Percentiles rank a stretch among this genome's conserved stretches.
These are phyloP conservation scores for Drosophila nigritarsus DNA, from an alignment of 2,888 invertebrate species.

Conservation along the genomic window DNA sequence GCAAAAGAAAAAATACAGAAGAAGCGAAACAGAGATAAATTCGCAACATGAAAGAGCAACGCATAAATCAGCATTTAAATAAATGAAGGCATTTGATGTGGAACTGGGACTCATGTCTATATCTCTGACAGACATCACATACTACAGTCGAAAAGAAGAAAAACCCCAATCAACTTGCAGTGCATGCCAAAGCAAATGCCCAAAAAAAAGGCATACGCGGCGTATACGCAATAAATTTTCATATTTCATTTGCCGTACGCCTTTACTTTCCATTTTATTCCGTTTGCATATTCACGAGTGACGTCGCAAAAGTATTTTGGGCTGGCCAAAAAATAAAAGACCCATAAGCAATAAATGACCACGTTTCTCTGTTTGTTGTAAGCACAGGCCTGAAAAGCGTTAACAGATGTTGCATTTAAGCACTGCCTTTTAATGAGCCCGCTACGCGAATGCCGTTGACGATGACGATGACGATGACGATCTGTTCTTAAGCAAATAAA, in stretches of 20 bases:
- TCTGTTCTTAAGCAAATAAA: conserved; percentile 62
- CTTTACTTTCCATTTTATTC: not conserved
- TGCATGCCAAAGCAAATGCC: conserved; percentile 51
- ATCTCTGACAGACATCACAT: not conserved
- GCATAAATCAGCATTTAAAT: conserved; percentile 75
- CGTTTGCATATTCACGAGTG: conserved; percentile 37
- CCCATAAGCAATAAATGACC: conserved; percentile 60
- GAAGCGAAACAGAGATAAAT: conserved; percentile 45
- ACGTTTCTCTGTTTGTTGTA: conserved; percentile 59
- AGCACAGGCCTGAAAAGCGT: conserved; percentile 58
- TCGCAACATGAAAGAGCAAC: conserved; percentile 73
- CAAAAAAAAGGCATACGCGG: conserved; percentile 38
- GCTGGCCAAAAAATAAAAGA: conserved; percentile 30
- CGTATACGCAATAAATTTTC: conserved; percentile 81
- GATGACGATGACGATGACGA: conserved; percentile 24
- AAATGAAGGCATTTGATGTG: conserved; percentile 77
- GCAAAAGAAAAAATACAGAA: conserved; percentile 32
- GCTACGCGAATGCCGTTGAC: too few relatives aligned
- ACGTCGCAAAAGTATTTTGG: conserved; percentile 51
- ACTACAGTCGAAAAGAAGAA: conserved; percentile 25
- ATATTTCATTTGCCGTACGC: conserved; percentile 66
- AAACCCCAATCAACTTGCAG: conserved; percentile 62
- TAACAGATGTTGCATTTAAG: conserved; percentile 75
- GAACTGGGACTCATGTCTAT: conserved; percentile 41
- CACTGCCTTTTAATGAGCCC: conserved; percentile 41